A percentile compares a stretch with the other conserved stretches of the same genome.
These are phyloP conservation scores for Herpailurus yagouaroundi DNA, from an alignment of 2,113 vertebrate genomes.

Conservation along the genomic window DNA sequence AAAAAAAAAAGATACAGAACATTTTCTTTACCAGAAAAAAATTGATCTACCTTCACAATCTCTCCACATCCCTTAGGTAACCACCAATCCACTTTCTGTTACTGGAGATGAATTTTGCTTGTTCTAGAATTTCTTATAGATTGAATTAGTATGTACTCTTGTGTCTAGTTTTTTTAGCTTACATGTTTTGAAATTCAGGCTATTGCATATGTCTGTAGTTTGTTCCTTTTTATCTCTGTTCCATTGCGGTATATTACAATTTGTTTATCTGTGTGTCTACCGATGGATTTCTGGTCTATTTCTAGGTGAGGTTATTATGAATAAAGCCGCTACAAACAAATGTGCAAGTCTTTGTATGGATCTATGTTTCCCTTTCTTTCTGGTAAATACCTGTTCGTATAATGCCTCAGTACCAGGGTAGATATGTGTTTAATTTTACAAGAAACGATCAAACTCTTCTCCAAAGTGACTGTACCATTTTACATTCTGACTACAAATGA, in stretches of 20 bases:
- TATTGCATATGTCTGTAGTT: neutral
- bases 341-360: neutral
- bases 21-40: neutral
- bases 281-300: constrained; percentile 22
- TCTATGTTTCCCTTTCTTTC: neutral
- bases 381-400: neutral
- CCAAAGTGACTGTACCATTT: neutral
- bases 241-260: neutral
- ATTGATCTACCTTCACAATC: neutral
- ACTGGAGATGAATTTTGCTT: neutral
- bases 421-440: neutral
- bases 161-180: neutral
- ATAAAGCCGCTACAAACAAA: constrained; percentile 20
- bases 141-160: neutral
- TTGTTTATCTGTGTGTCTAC: neutral
- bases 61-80: neutral
- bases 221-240: neutral
- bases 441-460: neutral
- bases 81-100: neutral
- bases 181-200: neutral
- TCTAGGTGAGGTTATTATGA: neutral
- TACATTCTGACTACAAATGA: neutral
- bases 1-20: neutral
- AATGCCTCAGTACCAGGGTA: neutral
- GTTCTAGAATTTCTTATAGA: neutral